Base-by-base conservation (phyloP, 2,797 vertebrate genomes). In the Odontamblyopus lacepedii region DNA sequence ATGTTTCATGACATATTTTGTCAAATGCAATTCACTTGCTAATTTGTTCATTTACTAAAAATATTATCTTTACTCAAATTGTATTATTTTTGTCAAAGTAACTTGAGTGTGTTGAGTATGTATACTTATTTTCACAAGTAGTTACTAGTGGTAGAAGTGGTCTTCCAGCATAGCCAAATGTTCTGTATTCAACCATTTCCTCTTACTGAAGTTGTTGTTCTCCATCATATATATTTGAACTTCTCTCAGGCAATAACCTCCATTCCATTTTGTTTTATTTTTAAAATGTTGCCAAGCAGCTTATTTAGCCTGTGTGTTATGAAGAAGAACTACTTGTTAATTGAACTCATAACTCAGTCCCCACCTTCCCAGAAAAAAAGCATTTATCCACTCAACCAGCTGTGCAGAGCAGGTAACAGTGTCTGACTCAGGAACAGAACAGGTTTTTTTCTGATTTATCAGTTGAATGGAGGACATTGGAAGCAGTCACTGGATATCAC, bases 251-350 rank as follows among this genome's bases (percentile, higher is more conserved):
- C 8, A 51, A 53, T 19, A 9, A 66, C 23, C 70, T 27, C 0
- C 8, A 30, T 1, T 27, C 23, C 18, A 29, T 29, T n/a, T n/a
- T 38, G 23, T 29, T 2, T 65, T 26, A 18, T 65, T 48, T 48
- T 50, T 55, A 23, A 35, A 15, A 15, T 55, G 29, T 56, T 32
- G 51, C 67, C 65, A 67, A 55, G 50, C 50, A n/a, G 29, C 67
- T 68, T 68, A 56, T 56, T 57, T 35, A 32, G 19, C 51, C 23
- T 55, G 50, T 32, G 18, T 55, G 18, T 55, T 55, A 16, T 69
- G 19, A 69, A 69, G 19, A 44, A 13, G 19, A 35, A 67, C 12
- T 67, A 51, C 11, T 18, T 35, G 19, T 57, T 53, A 30, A 57
- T 41, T 16, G 5, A 57, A 69, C 16, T 56, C 53, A 61, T 41